Base-by-base conservation (phyloP, 2,113 vertebrate species). In the Colistium nudipinnis region DNA sequence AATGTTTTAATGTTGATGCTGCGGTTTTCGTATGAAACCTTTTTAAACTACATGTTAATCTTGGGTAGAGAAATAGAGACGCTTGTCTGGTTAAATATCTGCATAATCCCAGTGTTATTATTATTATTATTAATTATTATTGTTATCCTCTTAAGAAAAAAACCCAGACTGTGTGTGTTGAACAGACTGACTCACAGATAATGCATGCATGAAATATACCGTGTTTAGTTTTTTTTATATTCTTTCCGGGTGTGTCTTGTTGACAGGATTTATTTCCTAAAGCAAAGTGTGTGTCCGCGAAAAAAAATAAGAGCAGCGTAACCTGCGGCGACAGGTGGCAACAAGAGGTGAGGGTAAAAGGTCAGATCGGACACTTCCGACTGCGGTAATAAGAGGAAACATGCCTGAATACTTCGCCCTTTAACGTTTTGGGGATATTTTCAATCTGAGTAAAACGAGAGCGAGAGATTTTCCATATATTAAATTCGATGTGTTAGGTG, bases 311-410 rank as follows among this genome's bases (percentile, higher is more conserved):
- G 66, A 61, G 49, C 56, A 41, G 54, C 56, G 53, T 84, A 28
- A 86, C 87, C 84, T 60, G 88, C 72, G 87, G 87, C 80, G 80
- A 89, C 88, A 89, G 89, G 88, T 93, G 90, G 73, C 81, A 89
- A 87, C 86, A 71, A 84, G 84, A 82, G 81, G 47, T 55, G 72
- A 72, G 80, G 87, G 47, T 55, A 61, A 90, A 79, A 87, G 85
- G 87, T 92, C 89, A 90, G 38, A 49, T 49, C 19, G 24, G 63
- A 54, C 71, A 74, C 83, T 82, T 87, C 83, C 78, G 62, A 68
- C 72, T 48, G 60, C 65, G 57, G 28, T 39, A 71, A 75, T 75
- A 78, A 79, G 70, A 39, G 31, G 47, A 45, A 57, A 49, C 66
- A 35, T 24, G 17, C 59, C 22, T 1, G 25, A 49, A 27, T 33